Evolutionary conservation across 1,140 invertebrate genomes (phyloP).

Genomic region (Cataglyphis hispanica): DNA sequence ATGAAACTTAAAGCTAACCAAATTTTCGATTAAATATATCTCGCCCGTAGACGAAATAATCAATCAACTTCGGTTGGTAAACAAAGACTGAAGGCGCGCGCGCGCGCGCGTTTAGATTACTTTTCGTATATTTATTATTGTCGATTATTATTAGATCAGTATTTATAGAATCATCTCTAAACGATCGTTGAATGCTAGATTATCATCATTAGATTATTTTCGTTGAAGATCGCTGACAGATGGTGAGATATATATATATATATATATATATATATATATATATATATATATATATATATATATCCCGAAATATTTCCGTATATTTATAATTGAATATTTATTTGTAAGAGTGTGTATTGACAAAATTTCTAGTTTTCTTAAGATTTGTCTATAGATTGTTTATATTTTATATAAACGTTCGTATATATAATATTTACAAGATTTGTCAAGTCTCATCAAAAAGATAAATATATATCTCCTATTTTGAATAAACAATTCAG

Average conservation of each 20-base stretch:
- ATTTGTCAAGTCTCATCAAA: not conserved
- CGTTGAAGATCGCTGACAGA: not conserved
- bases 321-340: not conserved
- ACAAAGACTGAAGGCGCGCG: not conserved
- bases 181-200: not conserved
- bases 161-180: not conserved
- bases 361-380: no score
- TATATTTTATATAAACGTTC: no score
- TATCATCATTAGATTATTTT: not conserved
- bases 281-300: no score
- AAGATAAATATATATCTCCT: not conserved
- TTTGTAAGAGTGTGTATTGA: no score
- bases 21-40: constrained; percentile 6
- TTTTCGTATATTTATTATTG: not conserved
- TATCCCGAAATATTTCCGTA: not conserved
- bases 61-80: not conserved
- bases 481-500: not conserved
- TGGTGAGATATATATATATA: not conserved
- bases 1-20: not conserved
- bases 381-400: no score
- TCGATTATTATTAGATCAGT: not conserved
- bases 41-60: constrained; percentile 12
- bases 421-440: not conserved
- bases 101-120: not conserved
- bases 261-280: no score